Percentiles rank a stretch among this genome's conserved stretches.
Evolutionary conservation across 2,888 invertebrate genomes (phyloP).

Genomic region (Platypus cylindrus): DNA sequence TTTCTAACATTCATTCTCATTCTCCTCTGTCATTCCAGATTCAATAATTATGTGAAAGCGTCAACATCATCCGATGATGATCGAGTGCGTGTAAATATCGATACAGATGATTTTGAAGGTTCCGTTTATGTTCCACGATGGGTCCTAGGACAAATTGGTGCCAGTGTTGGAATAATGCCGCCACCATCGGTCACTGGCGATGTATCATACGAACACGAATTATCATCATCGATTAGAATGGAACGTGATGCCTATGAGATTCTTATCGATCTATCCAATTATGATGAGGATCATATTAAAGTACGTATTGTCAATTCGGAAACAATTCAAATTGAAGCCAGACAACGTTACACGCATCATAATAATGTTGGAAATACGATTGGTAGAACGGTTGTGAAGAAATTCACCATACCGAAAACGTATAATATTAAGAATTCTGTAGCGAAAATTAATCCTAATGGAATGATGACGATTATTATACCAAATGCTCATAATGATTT

Average conservation of each 20-base stretch:
- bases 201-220: slow-evolving; percentile 3
- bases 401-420: slow-evolving; percentile 7
- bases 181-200: no score
- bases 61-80: slow-evolving; percentile 1
- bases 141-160: slow-evolving; percentile 7
- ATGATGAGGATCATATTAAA: slow-evolving; percentile 6
- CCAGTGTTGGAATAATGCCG: slow-evolving; percentile 4
- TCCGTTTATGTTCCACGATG: slow-evolving; percentile 7
- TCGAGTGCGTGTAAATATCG: slow-evolving; percentile 4
- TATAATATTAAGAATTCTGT: slow-evolving; percentile 7
- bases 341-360: slow-evolving; percentile 5
- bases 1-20: no score
- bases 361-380: slow-evolving; percentile 7
- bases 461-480: slow-evolving; percentile 2
- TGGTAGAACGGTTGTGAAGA: slow-evolving; percentile 7
- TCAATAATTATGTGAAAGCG: no score
- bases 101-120: slow-evolving; percentile 5
- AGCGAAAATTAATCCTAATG: slow-evolving; percentile 1
- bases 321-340: slow-evolving; percentile 5
- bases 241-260: slow-evolving; percentile 8
- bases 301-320: slow-evolving; percentile 3
- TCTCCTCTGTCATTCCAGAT: no score
- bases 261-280: slow-evolving; percentile 5
- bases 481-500: slow-evolving; percentile 2
- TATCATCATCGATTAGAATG: slow-evolving; percentile 4